Evolutionary conservation across 2,888 invertebrate genomes (phyloP), one percentile per base, ranked within the genome.

Genomic region (Boloria euphrosyne): DNA sequence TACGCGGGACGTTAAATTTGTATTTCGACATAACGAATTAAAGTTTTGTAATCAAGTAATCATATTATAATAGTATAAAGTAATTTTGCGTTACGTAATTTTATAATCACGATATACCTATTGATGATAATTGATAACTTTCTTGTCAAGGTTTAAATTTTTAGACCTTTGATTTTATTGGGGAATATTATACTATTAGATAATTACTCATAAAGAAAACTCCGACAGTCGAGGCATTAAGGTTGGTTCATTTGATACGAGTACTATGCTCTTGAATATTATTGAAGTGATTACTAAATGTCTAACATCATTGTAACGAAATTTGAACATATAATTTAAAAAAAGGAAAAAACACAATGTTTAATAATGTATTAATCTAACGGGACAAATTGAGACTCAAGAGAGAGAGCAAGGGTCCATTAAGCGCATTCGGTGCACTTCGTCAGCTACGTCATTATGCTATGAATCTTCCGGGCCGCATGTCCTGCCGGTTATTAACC

Each of bases 401-500:
- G 14, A 17, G 16, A 22, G 38, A 50, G 6, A 38, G 62, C 62
- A 49, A 27, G 52, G 65, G 65, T 65, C 65, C 58, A 59, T 65
- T 59, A 65, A 65, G 46, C 58, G 65, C 65, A 65, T 52, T 65
- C 65, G 58, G 65, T 65, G 58, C 65, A 65, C 44, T 50, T 59
- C 65, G 66, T 66, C 61, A 49, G 59, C 50, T 53, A 50, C 57
- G 46, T 80, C 80, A 83, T 82, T 82, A 78, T 82, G 80, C 82
- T 83, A 82, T 78, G 78, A 79, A 80, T 80, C 83, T 83, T 79
- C 80, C 78, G 78, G 78, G 76, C 76, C 74, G 73, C 75, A 66
- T 69, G 84, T 77, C 84, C 69, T 72, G 84, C 76, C 83, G 85
- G 90, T 87, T 87, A 84, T 87, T 89, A 90, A 86, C 85, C 85